Evolutionary conservation across 2,797 vertebrate genomes (phyloP), one percentile per base, ranked within the genome.

Genomic region (Triplophysa bombifrons): DNA sequence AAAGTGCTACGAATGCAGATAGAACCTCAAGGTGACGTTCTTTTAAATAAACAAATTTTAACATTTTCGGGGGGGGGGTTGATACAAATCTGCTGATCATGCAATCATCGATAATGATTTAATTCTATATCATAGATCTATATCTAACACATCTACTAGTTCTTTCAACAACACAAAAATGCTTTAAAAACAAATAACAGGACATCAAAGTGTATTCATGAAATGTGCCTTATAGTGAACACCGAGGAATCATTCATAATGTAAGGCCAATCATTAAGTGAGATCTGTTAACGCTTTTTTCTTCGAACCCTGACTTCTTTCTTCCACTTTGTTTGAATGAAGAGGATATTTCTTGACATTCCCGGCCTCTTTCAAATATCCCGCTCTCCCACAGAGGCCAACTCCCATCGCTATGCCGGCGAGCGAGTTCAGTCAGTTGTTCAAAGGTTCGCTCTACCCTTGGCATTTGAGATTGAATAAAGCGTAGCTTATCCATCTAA

Each of bases 391-490:
- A 74, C 58, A 22, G 79, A 78, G 75, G 50, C 60, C 1, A 58
- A 64, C 74, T 78, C 84, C 65, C 30, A 30, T 70, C 69, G 61
- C 72, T 78, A 46, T 76, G 34, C 60, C 20, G 16, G 12, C 46
- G 58, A 73, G 74, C 4, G 19, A 19, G 53, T 64, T 74, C 34
- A 83, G 82, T 80, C 53, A 63, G 70, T 51, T 72, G 41, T 83
- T 84, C 77, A 78, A 78, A 76, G 25, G 76, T 68, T 81, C 55
- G 6, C 19, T 65, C 84, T 61, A 78, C 80, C 82, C 61, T 77
- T 84, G 84, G 82, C 80, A 84, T 84, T 83, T 83, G 67, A 72
- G 85, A 86, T 80, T 85, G 82, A 82, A 85, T 87, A 81, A 83
- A 82, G 82, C 67, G 66, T 73, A 50, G 84, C 72, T 84, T 87